Conservation (phyloP, 2,888 invertebrate species). For the Caradrina clavipalpis region DNA sequence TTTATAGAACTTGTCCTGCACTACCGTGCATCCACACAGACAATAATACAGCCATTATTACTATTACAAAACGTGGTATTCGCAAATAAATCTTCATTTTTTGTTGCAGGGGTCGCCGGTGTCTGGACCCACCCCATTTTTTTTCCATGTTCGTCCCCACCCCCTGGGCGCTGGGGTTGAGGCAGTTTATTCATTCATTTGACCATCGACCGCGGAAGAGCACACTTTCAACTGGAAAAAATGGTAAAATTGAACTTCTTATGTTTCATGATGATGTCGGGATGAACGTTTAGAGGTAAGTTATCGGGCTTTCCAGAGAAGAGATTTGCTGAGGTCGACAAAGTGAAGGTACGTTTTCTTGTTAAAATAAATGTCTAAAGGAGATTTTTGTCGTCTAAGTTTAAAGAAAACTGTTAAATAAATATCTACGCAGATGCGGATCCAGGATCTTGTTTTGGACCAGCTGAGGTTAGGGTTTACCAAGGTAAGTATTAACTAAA, state of each 20-base stretch:
- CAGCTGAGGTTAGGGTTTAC: background rate
- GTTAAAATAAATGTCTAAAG: background rate
- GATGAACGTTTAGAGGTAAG: conserved; percentile 60
- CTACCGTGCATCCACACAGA: conserved; percentile 66
- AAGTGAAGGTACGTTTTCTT: conserved; percentile 25
- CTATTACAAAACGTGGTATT: conserved; percentile 76
- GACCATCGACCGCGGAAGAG: conserved; percentile 68
- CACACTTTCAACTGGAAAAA: conserved; percentile 63
- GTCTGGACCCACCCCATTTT: conserved; percentile 83
- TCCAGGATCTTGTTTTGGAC: too few species aligned
- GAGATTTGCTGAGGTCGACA: conserved; percentile 23
- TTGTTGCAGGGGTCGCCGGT: conserved; percentile 81
- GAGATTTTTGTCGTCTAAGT: background rate
- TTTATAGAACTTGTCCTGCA: conserved; percentile 37
- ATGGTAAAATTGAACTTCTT: conserved; percentile 64
- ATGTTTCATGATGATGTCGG: conserved; percentile 62
- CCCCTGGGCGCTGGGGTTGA: conserved; percentile 71
- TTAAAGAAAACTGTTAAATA: background rate
- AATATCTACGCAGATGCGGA: background rate
- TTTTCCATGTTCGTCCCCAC: conserved; percentile 73
- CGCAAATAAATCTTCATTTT: conserved; percentile 87
- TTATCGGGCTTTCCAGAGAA: conserved; percentile 22
- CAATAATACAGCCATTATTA: conserved; percentile 75
- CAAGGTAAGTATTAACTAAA: background rate
- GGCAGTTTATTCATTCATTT: conserved; percentile 72